Conservation (phyloP, 2,113 vertebrate species). For the Steatornis caripensis region DNA sequence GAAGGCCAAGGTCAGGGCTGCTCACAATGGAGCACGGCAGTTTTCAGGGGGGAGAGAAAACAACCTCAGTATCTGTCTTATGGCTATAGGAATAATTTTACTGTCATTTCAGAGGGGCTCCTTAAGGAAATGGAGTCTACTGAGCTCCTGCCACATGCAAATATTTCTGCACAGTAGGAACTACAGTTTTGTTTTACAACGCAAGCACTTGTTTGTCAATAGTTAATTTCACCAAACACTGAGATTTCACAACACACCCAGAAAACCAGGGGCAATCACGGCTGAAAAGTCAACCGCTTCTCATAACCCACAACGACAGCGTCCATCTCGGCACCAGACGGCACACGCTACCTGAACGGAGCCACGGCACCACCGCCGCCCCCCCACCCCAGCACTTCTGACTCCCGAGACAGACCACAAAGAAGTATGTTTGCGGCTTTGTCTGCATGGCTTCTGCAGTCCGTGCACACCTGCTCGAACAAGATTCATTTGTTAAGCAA, state of each 20-base stretch:
- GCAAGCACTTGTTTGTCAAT: neutral
- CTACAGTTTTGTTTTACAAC: neutral
- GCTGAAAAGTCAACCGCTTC: neutral
- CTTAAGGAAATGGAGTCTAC: accelerated
- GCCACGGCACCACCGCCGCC: neutral
- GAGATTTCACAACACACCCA: neutral
- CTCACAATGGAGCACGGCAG: neutral
- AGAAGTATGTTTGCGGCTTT: neutral
- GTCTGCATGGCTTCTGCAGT: neutral
- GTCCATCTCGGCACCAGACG: neutral
- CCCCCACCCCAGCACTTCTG: neutral
- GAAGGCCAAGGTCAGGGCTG: slow-evolving; percentile 45
- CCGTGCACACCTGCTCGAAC: neutral
- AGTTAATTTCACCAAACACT: neutral
- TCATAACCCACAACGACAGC: neutral
- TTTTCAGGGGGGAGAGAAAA: neutral
- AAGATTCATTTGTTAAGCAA: neutral
- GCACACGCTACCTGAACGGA: neutral
- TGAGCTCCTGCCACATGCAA: neutral
- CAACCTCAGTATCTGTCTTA: neutral
- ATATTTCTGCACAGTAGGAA: neutral
- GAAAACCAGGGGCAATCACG: neutral
- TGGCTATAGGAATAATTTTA: neutral
- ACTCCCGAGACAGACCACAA: no score
- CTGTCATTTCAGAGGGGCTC: neutral